phyloP scores from a whole-genome alignment of 2,797 vertebrate species.

The Cirrhinus molitorella region DNA sequence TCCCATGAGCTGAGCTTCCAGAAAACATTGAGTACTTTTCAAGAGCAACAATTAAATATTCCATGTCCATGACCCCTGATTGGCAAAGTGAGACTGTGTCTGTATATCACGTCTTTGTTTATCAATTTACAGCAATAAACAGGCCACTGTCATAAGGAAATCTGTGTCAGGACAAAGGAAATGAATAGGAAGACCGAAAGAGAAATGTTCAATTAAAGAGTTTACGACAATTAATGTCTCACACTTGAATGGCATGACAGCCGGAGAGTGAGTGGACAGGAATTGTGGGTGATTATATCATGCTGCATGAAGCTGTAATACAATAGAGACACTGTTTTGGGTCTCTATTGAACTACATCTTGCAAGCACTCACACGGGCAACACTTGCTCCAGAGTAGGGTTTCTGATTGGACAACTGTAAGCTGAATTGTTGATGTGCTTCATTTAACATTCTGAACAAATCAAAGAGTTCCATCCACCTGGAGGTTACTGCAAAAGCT shows the following conservation, averaged over 20 bases:
- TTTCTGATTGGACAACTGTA: conserved; percentile 25
- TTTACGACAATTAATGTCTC: conserved; percentile 21
- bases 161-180: conserved; percentile 33
- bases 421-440: conserved; percentile 25
- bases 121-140: conserved; percentile 18
- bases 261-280: too few species aligned
- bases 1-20: conserved; percentile 15
- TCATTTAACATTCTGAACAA: conserved; percentile 29
- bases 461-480: not conserved
- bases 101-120: not conserved
- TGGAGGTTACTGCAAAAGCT: not conserved
- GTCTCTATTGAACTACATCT: not conserved
- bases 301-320: conserved; percentile 26
- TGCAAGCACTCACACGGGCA: not conserved
- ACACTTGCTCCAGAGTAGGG: not conserved
- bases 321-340: conserved; percentile 19
- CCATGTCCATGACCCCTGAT: not conserved
- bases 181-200: not conserved
- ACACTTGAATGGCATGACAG: not conserved
- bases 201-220: conserved; percentile 28
- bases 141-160: not conserved
- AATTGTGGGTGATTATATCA: conserved; percentile 35
- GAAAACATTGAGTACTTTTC: not conserved
- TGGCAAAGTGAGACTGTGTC: not conserved
- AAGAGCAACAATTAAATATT: conserved; percentile 9